Base-by-base conservation (phyloP, 2,797 vertebrate genomes). In the Chelon auratus region DNA sequence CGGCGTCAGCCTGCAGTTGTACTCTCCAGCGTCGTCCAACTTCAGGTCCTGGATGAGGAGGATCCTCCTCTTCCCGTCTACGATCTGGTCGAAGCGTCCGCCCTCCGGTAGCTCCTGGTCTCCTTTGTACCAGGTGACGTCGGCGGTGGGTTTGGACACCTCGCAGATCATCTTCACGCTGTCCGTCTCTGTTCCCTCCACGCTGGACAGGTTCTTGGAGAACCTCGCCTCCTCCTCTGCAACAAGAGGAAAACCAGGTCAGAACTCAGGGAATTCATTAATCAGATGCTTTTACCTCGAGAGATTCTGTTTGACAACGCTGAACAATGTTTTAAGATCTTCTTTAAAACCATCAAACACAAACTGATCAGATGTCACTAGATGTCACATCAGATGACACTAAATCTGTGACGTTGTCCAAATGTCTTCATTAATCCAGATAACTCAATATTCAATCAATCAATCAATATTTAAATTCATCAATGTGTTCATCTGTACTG, bases 191-290 rank as follows among this genome's bases (percentile, higher is more conserved):
- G 91, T 97, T 62, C 95, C 97, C 84, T 99, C 97, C 77, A 97
- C 92, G 17, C 97, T 96, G 74, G 94, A 91, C 79, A 99, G 94
- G 90, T 98, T 97, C 95, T 98, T 99, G 43, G 94, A 96, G 90
- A 99, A 99, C 85, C 95, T 86, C 7, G 97, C 91, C 86, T 97
- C 97, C 90, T 99, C 97, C 94, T 98, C 98, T 99, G 93, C 52
- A 93, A 22, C 7, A 6, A 33, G 30, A 33, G 30, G 30, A 33
- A 33, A 33, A 33, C 30, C 30, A 33, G 30, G 30, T 33, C 7
- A 33, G 30, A 6, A 6, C 30, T 8, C 30, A 33, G 30, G 8
- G 30, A 33, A 33, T 33, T 33, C 30, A 33, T 8, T 7, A 33
- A 33, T 8, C 30, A 3, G 30, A 33, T 33, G 30, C 30, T 5